Base-by-base conservation (phyloP, 2,888 invertebrate species). In the Holacanthella duospinosa region DNA sequence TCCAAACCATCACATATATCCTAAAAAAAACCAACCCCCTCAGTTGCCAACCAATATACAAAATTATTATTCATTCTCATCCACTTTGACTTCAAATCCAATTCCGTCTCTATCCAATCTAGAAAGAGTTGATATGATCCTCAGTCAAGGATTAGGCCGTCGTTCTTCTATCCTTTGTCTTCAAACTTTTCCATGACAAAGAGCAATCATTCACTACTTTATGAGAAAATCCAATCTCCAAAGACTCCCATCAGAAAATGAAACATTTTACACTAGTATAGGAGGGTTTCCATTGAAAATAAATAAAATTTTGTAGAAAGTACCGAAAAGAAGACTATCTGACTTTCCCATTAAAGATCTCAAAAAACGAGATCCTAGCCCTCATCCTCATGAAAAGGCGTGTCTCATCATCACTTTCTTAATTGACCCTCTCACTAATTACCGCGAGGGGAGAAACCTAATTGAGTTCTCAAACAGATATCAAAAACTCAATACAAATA, bases 371-470 rank as follows among this genome's bases (percentile, higher is more conserved):
- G n/a, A n/a, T n/a, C n/a, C n/a, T n/a, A n/a, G n/a, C n/a, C n/a
- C n/a, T n/a, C n/a, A n/a, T n/a, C n/a, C n/a, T n/a, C n/a, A 57
- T 29, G 21, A 57, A 29, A 55, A 59, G 63, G 63, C 64, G 62
- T 64, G 62, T 60, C 63, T 64, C 67, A 68, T 69, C 64, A 70
- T 69, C 68, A 68, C 68, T 68, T 69, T 68, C 68, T 66, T 69
- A 68, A 70, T 70, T 70, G 68, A 70, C 67, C 67, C 64, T 61
- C 36, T 36, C 36, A 36, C 36, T 36, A 36, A 36, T 36, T 36
- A 36, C 36, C 9, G 36, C 6, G 36, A 36, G 16, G 16, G 36
- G 6, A 36, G 36, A 36, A 36, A 36, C 9, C 16, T 36, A 36
- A 36, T 36, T 36, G 36, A 36, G 36, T 36, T 36, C 36, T 36